Base-by-base conservation (phyloP, 2,888 invertebrate genomes). In the Lottia scabra region DNA sequence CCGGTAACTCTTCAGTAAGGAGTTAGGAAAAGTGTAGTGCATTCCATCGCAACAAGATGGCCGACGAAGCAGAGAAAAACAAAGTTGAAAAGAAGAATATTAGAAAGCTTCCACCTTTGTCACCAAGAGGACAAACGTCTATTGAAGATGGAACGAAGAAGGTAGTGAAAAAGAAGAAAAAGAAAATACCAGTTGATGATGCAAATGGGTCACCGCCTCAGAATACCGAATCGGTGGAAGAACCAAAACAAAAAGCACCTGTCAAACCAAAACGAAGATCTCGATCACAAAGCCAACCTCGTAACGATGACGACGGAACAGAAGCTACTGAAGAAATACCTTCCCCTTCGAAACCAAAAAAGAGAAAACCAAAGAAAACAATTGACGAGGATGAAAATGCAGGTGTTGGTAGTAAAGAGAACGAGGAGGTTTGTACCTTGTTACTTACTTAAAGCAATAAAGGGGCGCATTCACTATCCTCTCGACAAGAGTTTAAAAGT, bases 111-210 rank as follows among this genome's bases (percentile, higher is more conserved):
- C 83, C 81, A n/a, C 85, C 85, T 27, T 70, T 83, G 67, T 70
- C 78, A 12, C 56, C 78, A 10, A 73, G 76, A 62, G 27, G 68
- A 16, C 68, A 70, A 0, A 63, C 72, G 48, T 70, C 65, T 23
- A 74, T 69, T 8, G 78, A 72, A 30, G 75, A 63, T 43, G 75
- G 78, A 65, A 77, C 75, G 16, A 79, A 78, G 30, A 80, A 78
- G 64, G 79, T 81, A 30, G 78, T 78, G 38, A 82, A 80, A 67
- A 81, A 77, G 74, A 84, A 82, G 70, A 81, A 81, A 73, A 83
- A 83, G 75, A 83, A 82, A 67, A 80, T 80, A 62, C 63, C 66
- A 6, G 78, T 72, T 26, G 74, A 75, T n/a, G 73, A 45, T 12
- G 30, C 65, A 3, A 16, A 38, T 46, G 48, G 19, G 6, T 45